Base-by-base conservation (phyloP, 2,797 vertebrate genomes). In the Microtus agrestis region DNA sequence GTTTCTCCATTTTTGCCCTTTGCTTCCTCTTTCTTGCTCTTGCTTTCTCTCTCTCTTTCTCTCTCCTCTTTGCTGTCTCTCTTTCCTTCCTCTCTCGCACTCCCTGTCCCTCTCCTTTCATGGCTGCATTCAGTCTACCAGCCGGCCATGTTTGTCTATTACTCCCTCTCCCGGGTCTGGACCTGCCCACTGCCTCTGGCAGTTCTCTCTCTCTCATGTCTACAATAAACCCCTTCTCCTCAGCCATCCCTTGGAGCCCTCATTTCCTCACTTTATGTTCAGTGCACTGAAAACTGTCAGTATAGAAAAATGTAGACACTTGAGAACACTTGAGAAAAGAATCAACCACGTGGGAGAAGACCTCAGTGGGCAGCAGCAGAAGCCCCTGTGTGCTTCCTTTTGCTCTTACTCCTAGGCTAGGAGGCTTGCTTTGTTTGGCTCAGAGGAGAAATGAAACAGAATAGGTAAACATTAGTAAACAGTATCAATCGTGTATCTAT, bases 381-480 rank as follows among this genome's bases (percentile, higher is more conserved):
- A 56, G 73, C 48, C 87, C 37, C 29, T 37, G 25, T 77, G 4
- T 63, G 14, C 27, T 54, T 67, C 65, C 94, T 92, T 73, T 67
- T 21, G 65, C 7, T 51, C 5, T 74, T 48, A 2, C 43, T 74
- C 37, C 34, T 17, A 7, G 40, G 34, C 25, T 21, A 1, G 8
- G 65, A 77, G 29, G 46, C 48, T 89, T 86, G 48, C 67, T 74
- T 87, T 89, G 76, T 54, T 87, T 92, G 76, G 61, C 76, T 67
- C 71, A 77, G 3, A 80, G 21, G 17, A 4, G 54, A 65, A 81
- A 86, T 65, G 78, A 92, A 89, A 25, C 86, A 14, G n/a, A 96
- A 87, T 94, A 77, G 11, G 0, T 90, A 79, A 97, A 93, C 96
- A 94, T 59, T 87, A n/a, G 76, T 94, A 97, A 71, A 59, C 92